Base-by-base conservation (phyloP, 2,113 vertebrate species). In the Pseudopodoces humilis region DNA sequence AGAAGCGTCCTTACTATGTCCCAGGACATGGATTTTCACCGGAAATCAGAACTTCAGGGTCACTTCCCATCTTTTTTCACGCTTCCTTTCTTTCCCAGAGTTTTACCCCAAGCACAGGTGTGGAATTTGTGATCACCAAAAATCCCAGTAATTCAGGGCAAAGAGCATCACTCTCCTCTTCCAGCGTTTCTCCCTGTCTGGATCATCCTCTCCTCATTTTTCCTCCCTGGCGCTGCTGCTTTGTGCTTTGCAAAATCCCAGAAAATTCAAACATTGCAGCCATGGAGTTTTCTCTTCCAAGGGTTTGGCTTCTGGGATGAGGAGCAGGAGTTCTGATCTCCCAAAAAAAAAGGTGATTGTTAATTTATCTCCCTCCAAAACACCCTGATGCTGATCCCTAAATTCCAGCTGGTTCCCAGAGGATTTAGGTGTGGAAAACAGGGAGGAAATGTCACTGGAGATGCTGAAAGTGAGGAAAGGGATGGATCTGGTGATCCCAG, bases 1-100 rank as follows among this genome's bases (percentile, higher is more conserved):
- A 13, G 1, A n/a, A 28, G 8, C 20, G 10, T 44, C 28, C 56
- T 33, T 5, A 0, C 15, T 8, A 1, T 9, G 10, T 30, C 12
- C 1, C 20, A 35, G 63, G 19, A 9, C 18, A 10, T 2, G 37
- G 63, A 52, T 56, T 88, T 25, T 16, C 6, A 5, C 43, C 0
- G 1, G 18, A 50, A 52, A 59, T 20, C 22, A 18, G 22, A 24
- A 15, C 7, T 16, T 30, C 7, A 3, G 15, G 16, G 10, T 11
- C 24, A 15, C 9, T 46, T 28, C 3, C 18, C 41, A 0, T 15
- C 30, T 3, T 7, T 7, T 27, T 43, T 31, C 5, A 28, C 9
- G 13, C 24, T 43, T 44, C n/a, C 37, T 5, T 27, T 52, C 15
- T 39, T 81, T n/a, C 10, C 58, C 39, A 77, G 37, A 88, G 59